These are phyloP conservation scores for Rafetus swinhoei DNA, from an alignment of 2,113 vertebrate genomes.

Conservation along the genomic window DNA sequence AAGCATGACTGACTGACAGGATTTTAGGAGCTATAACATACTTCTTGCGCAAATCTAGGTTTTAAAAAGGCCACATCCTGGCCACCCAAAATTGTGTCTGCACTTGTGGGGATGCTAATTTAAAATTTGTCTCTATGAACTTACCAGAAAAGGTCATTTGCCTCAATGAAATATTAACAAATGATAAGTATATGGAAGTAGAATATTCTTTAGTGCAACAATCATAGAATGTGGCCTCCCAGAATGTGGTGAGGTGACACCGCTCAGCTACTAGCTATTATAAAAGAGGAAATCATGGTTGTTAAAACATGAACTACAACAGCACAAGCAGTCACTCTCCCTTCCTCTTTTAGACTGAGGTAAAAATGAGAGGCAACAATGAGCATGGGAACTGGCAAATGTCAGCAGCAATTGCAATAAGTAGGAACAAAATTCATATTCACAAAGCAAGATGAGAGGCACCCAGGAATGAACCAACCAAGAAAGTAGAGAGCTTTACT, in stretches of 20 bases:
- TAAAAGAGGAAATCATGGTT: not conserved
- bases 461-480: not conserved
- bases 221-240: not conserved
- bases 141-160: not conserved
- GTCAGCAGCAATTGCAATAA: not conserved
- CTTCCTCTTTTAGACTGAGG: not conserved
- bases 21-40: not conserved
- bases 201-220: not conserved
- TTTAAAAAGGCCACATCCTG: not conserved
- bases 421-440: not conserved
- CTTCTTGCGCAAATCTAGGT: not conserved
- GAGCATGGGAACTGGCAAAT: not conserved
- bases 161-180: no score
- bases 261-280: not conserved
- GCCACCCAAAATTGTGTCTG: not conserved
- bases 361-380: constrained; percentile 3
- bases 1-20: not conserved
- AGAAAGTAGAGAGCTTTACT: fast-evolving
- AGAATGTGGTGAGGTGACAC: not conserved
- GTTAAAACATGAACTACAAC: not conserved
- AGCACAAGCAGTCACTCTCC: not conserved
- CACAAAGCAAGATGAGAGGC: not conserved
- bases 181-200: not conserved
- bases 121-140: not conserved
- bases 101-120: not conserved